These are phyloP conservation scores for Choloepus hoffmanni DNA, from an alignment of 2,113 vertebrate genomes.

Conservation along the genomic window DNA sequence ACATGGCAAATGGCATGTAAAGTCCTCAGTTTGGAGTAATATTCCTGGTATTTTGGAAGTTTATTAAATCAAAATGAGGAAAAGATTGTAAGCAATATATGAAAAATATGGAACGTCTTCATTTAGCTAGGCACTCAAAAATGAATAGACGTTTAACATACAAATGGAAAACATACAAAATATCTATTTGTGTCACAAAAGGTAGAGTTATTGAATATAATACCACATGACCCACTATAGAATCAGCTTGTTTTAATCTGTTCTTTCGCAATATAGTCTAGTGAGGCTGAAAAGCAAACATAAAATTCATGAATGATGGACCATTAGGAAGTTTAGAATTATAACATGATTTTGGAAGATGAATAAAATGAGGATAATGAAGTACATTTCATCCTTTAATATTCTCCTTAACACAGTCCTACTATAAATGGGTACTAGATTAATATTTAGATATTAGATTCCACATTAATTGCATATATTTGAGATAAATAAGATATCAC, in stretches of 20 bases:
- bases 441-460: not conserved
- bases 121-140: slow-evolving; percentile 10
- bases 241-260: not conserved
- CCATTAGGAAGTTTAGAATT: slow-evolving; percentile 4
- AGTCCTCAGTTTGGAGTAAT: not conserved
- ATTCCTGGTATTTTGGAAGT: not conserved
- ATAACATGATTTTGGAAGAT: not conserved
- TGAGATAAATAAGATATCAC: not conserved
- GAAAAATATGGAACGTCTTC: not conserved
- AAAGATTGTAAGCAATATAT: slow-evolving; percentile 8
- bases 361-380: not conserved
- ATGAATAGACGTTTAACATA: not conserved
- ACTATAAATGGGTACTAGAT: no score
- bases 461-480: not conserved
- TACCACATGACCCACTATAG: not conserved
- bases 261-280: slow-evolving; percentile 51
- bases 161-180: not conserved
- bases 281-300: not conserved
- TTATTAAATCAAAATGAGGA: not conserved
- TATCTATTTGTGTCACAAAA: slow-evolving; percentile 11
- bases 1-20: not conserved
- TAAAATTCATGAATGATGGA: not conserved
- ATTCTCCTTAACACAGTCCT: no score
- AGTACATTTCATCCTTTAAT: no score
- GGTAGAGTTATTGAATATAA: not conserved